Base-by-base conservation (phyloP, 2,113 vertebrate genomes). In the Jacana jacana region DNA sequence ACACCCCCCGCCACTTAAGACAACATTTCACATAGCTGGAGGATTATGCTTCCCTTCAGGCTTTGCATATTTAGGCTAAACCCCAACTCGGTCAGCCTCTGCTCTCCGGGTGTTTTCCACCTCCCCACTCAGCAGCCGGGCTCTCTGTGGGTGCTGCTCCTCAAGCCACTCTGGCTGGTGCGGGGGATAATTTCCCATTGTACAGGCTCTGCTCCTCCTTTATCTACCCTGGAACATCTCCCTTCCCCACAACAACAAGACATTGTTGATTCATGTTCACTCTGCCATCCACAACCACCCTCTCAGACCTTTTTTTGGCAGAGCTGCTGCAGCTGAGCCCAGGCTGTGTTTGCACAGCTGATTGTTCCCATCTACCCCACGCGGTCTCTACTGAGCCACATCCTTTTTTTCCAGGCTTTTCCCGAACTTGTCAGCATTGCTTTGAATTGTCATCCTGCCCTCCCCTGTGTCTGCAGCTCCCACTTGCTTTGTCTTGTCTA, bases 311-410 rank as follows among this genome's bases (percentile, higher is more conserved):
- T 63, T 90, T 88, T 84, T 60, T 91, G 77, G 93, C 84, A 89
- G 72, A 80, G 42, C 57, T 76, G 68, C 85, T 89, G 63, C 55
- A 83, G 89, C 76, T 88, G 72, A 96, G n/a, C n/a, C 28, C 28
- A 52, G 81, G 8, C 89, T 70, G 40, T 90, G 86, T 97, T 95
- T 94, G 91, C 77, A 78, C 84, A 89, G 91, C 95, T 94, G 84
- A 87, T 84, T 63, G 30, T 63, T 86, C 55, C 91, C 31, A n/a
- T 51, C 72, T 86, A 40, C 69, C 73, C 81, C 64, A 60, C 93
- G 65, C 0, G 1, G 2, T 48, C 65, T 81, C 85, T 75, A 33
- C 73, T 75, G 81, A 87, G 52, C 40, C 0, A 0, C 64, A 46
- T 66, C 60, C 10, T 75, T 95, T 79, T 65, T 69, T 73, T 63